Evolutionary conservation across 1,140 invertebrate genomes (phyloP), one percentile per base, ranked within the genome.

Genomic region (Elymnias hypermnestra): DNA sequence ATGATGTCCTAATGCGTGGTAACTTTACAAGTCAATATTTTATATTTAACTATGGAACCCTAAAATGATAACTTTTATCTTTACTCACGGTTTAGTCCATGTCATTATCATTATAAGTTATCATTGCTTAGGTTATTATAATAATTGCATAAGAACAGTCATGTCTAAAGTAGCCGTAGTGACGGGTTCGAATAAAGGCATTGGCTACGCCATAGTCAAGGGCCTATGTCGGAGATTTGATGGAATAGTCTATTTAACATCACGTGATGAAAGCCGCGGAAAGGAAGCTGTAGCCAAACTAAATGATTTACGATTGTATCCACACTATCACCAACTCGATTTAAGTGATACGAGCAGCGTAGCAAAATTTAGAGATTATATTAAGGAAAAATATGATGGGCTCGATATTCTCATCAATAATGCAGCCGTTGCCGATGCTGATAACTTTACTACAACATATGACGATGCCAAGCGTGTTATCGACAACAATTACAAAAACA

Each of bases 351-450:
- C 69, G 13, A 59, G 85, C 1, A 93, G 91, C 57, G 87, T 93
- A 18, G 57, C 82, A 2, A 70, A 46, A n/a, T 88, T 94, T 35
- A 63, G 77, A 3, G 77, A 90, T 35, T 89, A 88, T 53, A 59
- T 97, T 0, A 77, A 89, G 55, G 53, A 88, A 22, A 89, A 83
- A 9, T 88, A 95, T 75, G 91, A 89, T 12, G 92, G 94, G 0
- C 63, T 97, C 4, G 94, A 97, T 77, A 75, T 96, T 8, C 72
- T 96, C 0, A 88, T 97, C 1, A 96, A 96, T 69, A 96, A 96
- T 87, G 95, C 94, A 28, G 94, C 89, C 0, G 92, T 95, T 25
- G 88, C 90, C 6, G 93, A 88, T 60, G 89, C 85, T 66, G 60
- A 64, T 42, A 74, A 89, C 0, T 87, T 84, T 8, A 8, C 31